Base-by-base conservation (phyloP, 2,797 vertebrate genomes). In the Phoeniculus purpureus region DNA sequence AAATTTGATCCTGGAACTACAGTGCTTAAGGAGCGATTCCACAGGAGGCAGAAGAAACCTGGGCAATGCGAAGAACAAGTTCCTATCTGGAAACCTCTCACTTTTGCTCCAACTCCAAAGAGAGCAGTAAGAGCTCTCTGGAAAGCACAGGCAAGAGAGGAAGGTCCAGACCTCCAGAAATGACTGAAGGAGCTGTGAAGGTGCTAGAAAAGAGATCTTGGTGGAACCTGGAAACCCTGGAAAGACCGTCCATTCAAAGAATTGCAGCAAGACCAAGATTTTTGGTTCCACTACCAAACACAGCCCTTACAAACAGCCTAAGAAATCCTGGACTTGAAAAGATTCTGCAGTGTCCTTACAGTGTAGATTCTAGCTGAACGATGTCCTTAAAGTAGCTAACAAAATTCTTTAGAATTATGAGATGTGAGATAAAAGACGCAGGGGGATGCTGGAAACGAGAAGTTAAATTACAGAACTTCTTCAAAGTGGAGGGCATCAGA, bases 401-500 rank as follows among this genome's bases (percentile, higher is more conserved):
- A 1, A 93, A 94, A 91, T 85, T 85, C n/a, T n/a, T n/a, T n/a
- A n/a, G n/a, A n/a, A n/a, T n/a, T n/a, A 83, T 1, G 27, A 83
- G 90, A 78, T 56, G 19, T 6, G 58, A 90, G 73, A 94, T 92
- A 82, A 94, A 87, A 95, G 87, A 71, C 56, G 78, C 13, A 87
- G 73, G 59, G 94, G 68, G 56, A 93, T 0, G 7, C 10, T 90
- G 70, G 76, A 90, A 95, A 90, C 9, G 43, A 93, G 83, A 93
- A 91, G 78, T 92, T 95, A 86, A 90, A 94, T 86, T 93, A 88
- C 79, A 87, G 89, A 85, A 87, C 55, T 88, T 92, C 81, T 87
- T 85, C 82, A 94, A 96, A 94, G 89, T 68, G 74, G 83, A 87
- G n/a, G n/a, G n/a, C n/a, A n/a, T n/a, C 87, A 79, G 68, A 94